Conservation (phyloP, 2,888 invertebrate species). For the Hermaeophaga mercurialis region DNA sequence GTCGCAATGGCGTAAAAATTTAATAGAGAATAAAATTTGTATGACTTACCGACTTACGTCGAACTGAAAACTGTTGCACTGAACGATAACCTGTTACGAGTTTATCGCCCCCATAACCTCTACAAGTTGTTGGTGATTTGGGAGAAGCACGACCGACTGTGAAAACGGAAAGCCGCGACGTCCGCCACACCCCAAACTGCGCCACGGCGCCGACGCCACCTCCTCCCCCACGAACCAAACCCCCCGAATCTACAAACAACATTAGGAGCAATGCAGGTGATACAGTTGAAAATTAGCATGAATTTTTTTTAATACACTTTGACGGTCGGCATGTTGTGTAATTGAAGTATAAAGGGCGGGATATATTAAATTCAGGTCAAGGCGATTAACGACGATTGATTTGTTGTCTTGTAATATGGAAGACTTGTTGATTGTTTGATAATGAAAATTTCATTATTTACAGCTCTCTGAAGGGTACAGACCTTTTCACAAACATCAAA, state of each 20-base stretch:
- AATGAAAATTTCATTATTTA: too few species aligned
- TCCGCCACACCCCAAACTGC: slow-evolving; percentile 56
- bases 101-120: slow-evolving; percentile 19
- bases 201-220: slow-evolving; percentile 53
- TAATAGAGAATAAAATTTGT: neutral
- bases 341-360: slow-evolving; percentile 20
- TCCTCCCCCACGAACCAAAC: slow-evolving; percentile 38
- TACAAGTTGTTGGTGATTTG: slow-evolving; percentile 25
- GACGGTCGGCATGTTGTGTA: slow-evolving; percentile 23
- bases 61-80: slow-evolving; percentile 25
- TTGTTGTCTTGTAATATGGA: too few species aligned
- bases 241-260: slow-evolving; percentile 39
- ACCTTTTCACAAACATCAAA: too few species aligned
- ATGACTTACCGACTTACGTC: slow-evolving; percentile 14
- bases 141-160: slow-evolving; percentile 54
- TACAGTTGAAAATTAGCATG: slow-evolving; percentile 35
- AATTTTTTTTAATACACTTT: slow-evolving; percentile 30
- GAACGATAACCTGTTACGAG: slow-evolving; percentile 21
- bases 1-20: too few species aligned
- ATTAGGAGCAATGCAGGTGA: slow-evolving; percentile 42
- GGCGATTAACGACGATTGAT: slow-evolving; percentile 20
- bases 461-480: too few species aligned
- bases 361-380: slow-evolving; percentile 10
- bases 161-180: slow-evolving; percentile 50
- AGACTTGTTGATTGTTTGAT: slow-evolving; percentile 6